Evolutionary conservation across 2,113 vertebrate species (phyloP), one percentile per base, ranked within the genome.

Genomic region (Tretioscincus oriximinensis): DNA sequence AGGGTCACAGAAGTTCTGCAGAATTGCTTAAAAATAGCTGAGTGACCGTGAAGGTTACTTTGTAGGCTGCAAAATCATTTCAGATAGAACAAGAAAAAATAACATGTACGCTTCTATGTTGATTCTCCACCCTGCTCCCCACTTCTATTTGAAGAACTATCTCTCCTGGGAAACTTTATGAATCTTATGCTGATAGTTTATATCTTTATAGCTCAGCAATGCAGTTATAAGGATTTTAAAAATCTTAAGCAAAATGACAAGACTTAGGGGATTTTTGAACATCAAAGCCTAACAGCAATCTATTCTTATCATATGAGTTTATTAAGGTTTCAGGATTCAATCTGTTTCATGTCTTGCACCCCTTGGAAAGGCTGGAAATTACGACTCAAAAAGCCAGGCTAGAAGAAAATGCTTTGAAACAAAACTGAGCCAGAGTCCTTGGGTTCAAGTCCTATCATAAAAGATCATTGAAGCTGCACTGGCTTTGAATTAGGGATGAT

Each of bases 231-330:
- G 68, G n/a, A 18, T 49, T 70, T 0, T 0, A 64, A 29, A 76
- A 63, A 58, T 29, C 1, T 0, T 28, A 45, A 79, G 74, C 0
- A 0, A 41, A 31, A 16, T 58, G 80, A 66, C 74, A 80, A 29
- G 81, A 24, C 8, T 72, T 73, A 54, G 64, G 67, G 74, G 64
- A 51, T 28, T 61, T 51, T 29, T 78, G 28, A 54, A 49, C 26
- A 21, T 12, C 3, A n/a, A 47, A 14, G n/a, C 49, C 11, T 61
- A 18, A 20, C 18, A 18, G 51, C 2, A 18, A 26, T 14, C 41
- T n/a, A 4, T 26, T 47, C 49, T 74, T 31, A 21, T 31, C 18
- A 22, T 51, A 8, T 2, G 1, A 58, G 2, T 45, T 14, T 8
- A 60, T 78, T 16, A 18, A 11, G 49, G 22, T 5, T 9, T 22